Conservation (phyloP, 2,113 vertebrate genomes). For the Syrrhaptes paradoxus region DNA sequence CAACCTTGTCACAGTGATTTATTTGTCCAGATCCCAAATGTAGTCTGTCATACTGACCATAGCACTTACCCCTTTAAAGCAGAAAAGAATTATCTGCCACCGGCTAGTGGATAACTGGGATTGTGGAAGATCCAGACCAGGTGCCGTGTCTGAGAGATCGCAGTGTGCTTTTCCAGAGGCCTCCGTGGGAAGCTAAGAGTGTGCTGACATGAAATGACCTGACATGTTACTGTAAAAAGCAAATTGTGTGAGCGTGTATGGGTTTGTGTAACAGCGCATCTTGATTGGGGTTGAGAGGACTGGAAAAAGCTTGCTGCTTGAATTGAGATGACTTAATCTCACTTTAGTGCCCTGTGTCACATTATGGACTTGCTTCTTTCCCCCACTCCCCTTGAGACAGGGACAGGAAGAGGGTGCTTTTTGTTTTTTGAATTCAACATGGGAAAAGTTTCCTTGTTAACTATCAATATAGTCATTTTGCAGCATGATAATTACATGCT, state of each 20-base stretch:
- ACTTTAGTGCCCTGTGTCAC: background rate
- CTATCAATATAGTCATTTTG: background rate
- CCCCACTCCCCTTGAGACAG: background rate
- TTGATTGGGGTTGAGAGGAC: background rate
- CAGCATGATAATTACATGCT: background rate
- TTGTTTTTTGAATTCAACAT: background rate
- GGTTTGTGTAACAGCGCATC: background rate
- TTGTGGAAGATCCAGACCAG: background rate
- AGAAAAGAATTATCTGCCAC: background rate
- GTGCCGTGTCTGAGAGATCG: background rate
- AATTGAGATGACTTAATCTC: background rate
- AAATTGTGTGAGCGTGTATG: background rate
- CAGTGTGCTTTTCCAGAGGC: background rate
- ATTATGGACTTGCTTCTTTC: background rate
- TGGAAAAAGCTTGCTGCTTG: slow-evolving; percentile 20
- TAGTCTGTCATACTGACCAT: background rate
- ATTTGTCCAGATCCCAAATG: background rate
- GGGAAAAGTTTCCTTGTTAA: background rate
- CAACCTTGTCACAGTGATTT: background rate
- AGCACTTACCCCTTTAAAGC: background rate
- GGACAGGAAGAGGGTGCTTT: background rate
- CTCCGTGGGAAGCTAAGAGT: background rate
- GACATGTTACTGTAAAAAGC: background rate
- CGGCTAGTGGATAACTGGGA: background rate
- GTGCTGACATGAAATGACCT: slow-evolving; percentile 5